Evolutionary conservation across 2,113 vertebrate species (phyloP).

Genomic region (Fukomys damarensis): DNA sequence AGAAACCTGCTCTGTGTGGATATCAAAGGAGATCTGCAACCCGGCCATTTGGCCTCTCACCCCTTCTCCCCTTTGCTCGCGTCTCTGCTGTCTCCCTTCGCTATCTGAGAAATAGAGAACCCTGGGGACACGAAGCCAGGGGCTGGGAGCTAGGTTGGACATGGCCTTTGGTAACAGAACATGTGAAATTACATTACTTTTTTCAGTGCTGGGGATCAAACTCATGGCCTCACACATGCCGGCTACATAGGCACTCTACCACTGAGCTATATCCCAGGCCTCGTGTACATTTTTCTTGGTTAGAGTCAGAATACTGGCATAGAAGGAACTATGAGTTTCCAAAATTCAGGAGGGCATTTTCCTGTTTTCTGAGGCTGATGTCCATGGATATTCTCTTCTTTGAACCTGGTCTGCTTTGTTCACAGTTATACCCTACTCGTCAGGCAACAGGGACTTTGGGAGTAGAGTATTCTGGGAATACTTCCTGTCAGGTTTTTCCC

Average conservation of each 20-base stretch:
- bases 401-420: conserved; percentile 69
- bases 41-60: no score
- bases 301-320: not conserved
- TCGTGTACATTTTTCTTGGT: not conserved
- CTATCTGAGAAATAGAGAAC: not conserved
- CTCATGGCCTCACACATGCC: not conserved
- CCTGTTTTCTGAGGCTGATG: not conserved
- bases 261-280: not conserved
- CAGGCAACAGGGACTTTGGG: conserved; percentile 70
- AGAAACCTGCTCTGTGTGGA: not conserved
- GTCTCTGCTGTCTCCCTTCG: not conserved
- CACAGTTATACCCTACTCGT: conserved; percentile 58
- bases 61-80: not conserved
- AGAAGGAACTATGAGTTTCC: not conserved
- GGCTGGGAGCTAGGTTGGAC: not conserved
- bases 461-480: conserved; percentile 73
- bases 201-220: not conserved
- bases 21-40: not conserved
- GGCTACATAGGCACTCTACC: not conserved
- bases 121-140: no score
- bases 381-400: not conserved
- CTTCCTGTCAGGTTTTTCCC: conserved; percentile 78
- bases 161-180: not conserved
- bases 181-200: accelerated
- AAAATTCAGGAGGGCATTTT: conserved; percentile 44